Evolutionary conservation across 2,888 invertebrate species (phyloP), one percentile per base, ranked within the genome.

Genomic region (Drosophila birchii): DNA sequence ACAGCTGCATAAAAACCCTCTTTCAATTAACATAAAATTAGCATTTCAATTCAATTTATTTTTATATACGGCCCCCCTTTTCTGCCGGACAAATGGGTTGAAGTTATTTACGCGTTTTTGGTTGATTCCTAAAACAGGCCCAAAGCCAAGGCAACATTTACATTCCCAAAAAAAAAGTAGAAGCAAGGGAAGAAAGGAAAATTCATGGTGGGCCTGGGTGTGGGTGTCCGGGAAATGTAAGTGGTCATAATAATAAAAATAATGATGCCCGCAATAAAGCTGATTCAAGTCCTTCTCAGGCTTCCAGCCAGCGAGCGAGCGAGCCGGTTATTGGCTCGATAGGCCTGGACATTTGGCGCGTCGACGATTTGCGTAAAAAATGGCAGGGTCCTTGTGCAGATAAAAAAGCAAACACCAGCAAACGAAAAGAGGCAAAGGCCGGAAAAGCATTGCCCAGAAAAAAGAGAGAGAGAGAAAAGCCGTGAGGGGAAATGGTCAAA

Each of bases 231-330:
- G 75, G 75, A 79, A 80, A 79, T 86, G 88, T 86, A 86, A 89
- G 90, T 88, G 86, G 88, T 79, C 89, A 91, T 91, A 91, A 91
- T 91, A 91, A 91, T 91, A 91, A 91, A 91, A 91, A 90, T 91
- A 91, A 91, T 90, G 91, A 91, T 90, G 90, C 81, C 81, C 78
- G 90, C 91, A 91, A 91, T 91, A 91, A 91, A 91, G 91, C 88
- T 91, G 91, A 90, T 91, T 91, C 88, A 90, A 90, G 90, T 88
- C 81, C 64, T 18, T 29, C 11, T 14, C 51, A 20, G 49, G 54
- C 67, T 23, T 61, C 47, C 29, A 12, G 34, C 34, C 20, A 5
- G 32, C 29, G 29, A 47, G 44, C 44, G 45, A 55, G 68, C 56
- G 47, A 69, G 39, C 73, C 58, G 77, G 76, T 75, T 74, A 77